Base-by-base conservation (phyloP, 2,797 vertebrate genomes). In the Scleropages formosus region DNA sequence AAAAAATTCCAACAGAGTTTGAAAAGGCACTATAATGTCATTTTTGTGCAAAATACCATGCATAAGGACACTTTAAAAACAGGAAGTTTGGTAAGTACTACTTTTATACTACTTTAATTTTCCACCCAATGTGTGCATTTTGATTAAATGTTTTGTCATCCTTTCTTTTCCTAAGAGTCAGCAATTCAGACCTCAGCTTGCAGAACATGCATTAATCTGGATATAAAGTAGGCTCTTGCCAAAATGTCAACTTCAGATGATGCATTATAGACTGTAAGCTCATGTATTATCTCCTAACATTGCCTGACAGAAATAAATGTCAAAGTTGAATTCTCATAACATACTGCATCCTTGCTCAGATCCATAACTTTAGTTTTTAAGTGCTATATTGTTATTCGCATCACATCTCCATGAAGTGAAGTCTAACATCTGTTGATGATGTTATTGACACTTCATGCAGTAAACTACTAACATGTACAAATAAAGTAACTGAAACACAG, bases 131-230 rank as follows among this genome's bases (percentile, higher is more conserved):
- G 47, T 47, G 47, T 75, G 75, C 66, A 26, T 76, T 71, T 76
- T 76, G 75, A 76, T 76, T 49, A 76, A 75, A 75, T 75, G 73
- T 56, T 39, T 64, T 74, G 53, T 69, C 64, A 66, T 75, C 44
- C 51, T 75, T 49, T 71, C 59, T 71, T 61, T 76, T 70, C 61
- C 13, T 27, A 49, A 12, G 75, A 77, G 68, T 77, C 75, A 77
- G 75, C 75, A 46, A 31, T 77, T 72, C 67, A 77, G 47, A 72
- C 70, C 69, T 31, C 75, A 71, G 58, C 67, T 58, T 53, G 44
- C 70, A 46, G 75, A 72, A 77, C 51, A 49, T 72, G 75, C 75
- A 77, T 77, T 77, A 77, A 77, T 77, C 75, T 77, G 75, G 75
- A 72, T 77, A 77, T 77, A 77, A 77, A 72, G 75, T 49, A 63